phyloP scores from a whole-genome alignment of 2,888 invertebrate species.

The Rutpela maculata region DNA sequence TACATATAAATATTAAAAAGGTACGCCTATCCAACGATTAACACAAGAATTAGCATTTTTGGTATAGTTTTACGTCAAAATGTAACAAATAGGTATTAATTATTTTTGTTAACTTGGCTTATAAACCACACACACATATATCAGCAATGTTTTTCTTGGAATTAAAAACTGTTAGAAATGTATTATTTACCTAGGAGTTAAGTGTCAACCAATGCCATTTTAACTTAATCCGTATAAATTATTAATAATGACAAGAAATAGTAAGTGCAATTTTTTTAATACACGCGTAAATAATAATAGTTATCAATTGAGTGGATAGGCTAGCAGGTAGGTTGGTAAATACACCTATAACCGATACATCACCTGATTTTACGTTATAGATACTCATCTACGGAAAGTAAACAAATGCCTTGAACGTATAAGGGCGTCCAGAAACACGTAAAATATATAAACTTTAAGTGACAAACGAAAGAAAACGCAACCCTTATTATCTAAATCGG shows the following conservation, averaged over 20 bases:
- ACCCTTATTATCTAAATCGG: conserved; percentile 22
- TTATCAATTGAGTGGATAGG: neutral
- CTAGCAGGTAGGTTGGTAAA: conserved; percentile 14
- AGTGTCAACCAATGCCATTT: neutral
- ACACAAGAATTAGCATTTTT: too few species aligned
- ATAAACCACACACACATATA: neutral
- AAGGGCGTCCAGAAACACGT: too few species aligned
- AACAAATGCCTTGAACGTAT: conserved; percentile 40
- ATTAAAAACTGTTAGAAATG: neutral
- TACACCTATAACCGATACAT: conserved; percentile 23
- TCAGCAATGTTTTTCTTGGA: conserved; percentile 3
- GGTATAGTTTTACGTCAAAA: neutral
- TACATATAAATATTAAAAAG: too few species aligned
- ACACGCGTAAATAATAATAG: neutral
- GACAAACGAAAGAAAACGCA: conserved; percentile 14
- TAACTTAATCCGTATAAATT: neutral
- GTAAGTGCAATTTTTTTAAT: neutral
- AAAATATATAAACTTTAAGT: conserved; percentile 11
- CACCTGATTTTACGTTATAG: conserved; percentile 54
- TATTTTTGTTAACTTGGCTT: neutral
- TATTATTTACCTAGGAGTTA: too few species aligned
- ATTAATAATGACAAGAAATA: neutral
- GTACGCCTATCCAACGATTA: too few species aligned
- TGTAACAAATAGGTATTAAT: neutral
- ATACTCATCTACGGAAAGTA: conserved; percentile 45